phyloP scores from a whole-genome alignment of 92 coral and sea anemone genomes.

The Phenganax stokvisi region DNA sequence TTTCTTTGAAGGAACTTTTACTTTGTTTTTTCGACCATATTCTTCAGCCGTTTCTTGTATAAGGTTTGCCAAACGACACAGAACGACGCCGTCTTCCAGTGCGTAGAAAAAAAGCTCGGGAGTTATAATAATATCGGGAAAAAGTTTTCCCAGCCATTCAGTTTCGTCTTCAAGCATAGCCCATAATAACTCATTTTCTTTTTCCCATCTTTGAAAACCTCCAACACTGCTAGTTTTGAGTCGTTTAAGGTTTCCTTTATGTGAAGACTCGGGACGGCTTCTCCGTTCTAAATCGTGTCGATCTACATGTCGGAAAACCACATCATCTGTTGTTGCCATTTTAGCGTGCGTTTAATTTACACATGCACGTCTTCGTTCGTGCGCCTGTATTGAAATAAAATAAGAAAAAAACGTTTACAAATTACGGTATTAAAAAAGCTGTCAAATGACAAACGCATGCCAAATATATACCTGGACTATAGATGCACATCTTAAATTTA shows the following conservation, averaged over 20 bases:
- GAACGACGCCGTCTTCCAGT: constrained; percentile 81
- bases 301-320: not conserved
- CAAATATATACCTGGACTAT: constrained; percentile 4
- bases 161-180: constrained; percentile 98
- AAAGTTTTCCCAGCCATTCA: constrained; percentile 77
- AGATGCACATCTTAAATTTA: constrained; percentile 29
- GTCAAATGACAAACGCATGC: not conserved
- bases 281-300: constrained; percentile 29
- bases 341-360: not conserved
- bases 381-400: constrained; percentile 14
- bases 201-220: constrained; percentile 94
- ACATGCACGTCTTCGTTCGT: not conserved
- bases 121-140: constrained; percentile 74
- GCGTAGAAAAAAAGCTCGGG: constrained; percentile 94
- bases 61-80: constrained; percentile 90
- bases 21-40: constrained; percentile 55
- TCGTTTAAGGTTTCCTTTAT: constrained; percentile 78
- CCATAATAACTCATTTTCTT: constrained; percentile 90
- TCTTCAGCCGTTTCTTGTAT: constrained; percentile 83
- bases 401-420: not conserved
- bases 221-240: constrained; percentile 90
- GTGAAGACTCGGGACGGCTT: constrained; percentile 32
- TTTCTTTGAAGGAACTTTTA: constrained; percentile 67
- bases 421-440: not conserved
- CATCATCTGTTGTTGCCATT: constrained; percentile 7